These are phyloP conservation scores for Pachycephala philippinensis DNA, from an alignment of 2,113 vertebrate genomes.

Conservation along the genomic window DNA sequence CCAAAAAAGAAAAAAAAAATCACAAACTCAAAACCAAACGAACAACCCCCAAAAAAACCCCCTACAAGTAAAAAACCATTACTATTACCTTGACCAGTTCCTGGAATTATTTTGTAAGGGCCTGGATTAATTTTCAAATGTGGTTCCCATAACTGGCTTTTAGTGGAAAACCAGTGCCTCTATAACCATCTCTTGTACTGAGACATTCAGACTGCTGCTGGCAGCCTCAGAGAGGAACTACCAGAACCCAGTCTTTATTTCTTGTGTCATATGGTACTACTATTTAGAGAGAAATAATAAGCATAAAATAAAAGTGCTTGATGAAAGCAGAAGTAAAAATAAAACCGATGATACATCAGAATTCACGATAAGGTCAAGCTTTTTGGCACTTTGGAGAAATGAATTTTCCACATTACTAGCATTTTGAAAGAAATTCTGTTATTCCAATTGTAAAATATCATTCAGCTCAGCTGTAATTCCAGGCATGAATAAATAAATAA, in stretches of 20 bases:
- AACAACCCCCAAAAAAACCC: rapidly evolving
- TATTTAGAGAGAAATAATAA: constrained; percentile 42
- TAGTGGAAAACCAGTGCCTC: neutral
- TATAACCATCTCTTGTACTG: neutral
- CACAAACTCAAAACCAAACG: neutral
- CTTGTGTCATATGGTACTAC: neutral
- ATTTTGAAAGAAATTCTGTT: neutral
- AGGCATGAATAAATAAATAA: neutral
- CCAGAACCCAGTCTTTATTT: neutral
- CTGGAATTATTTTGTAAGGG: neutral
- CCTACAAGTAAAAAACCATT: neutral
- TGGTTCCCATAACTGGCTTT: neutral
- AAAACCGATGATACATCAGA: neutral
- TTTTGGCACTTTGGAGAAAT: neutral
- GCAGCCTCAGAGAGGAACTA: neutral
- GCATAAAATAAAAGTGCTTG: constrained; percentile 1
- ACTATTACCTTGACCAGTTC: neutral
- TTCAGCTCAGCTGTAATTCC: neutral
- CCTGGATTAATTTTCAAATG: neutral
- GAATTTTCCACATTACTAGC: neutral
- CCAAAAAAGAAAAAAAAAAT: neutral
- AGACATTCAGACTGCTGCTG: neutral
- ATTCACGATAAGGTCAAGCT: neutral
- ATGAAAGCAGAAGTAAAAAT: constrained; percentile 46
- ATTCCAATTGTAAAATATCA: neutral